Percentiles rank a stretch among this genome's conserved stretches.
phyloP scores from a whole-genome alignment of 2,113 vertebrate species.

The Recurvirostra avosetta region DNA sequence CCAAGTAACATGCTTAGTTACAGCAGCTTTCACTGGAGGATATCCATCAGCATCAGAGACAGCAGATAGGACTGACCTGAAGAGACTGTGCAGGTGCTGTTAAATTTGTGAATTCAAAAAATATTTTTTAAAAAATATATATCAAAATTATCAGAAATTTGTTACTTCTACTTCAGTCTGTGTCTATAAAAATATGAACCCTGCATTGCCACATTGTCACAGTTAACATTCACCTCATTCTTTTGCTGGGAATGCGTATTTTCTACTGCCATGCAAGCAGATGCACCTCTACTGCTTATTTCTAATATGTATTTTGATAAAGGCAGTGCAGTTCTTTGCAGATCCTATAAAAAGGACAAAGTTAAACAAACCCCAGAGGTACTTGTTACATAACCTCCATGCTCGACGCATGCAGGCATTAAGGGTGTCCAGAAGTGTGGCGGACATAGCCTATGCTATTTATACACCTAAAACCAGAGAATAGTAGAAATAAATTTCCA shows the following conservation, averaged over 20 bases:
- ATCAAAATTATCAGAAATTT: not conserved
- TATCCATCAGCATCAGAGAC: not conserved
- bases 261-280: not conserved
- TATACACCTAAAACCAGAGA: not conserved
- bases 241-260: not conserved
- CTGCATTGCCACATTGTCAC: not conserved
- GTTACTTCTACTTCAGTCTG: not conserved
- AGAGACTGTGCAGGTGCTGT: not conserved
- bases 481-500: not conserved
- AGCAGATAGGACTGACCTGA: not conserved
- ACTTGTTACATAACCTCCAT: not conserved
- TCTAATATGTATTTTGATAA: not conserved
- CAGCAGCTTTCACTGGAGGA: not conserved
- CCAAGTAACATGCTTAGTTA: not conserved
- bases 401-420: accelerated
- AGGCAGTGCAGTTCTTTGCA: not conserved
- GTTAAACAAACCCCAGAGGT: not conserved
- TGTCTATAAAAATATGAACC: not conserved
- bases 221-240: not conserved
- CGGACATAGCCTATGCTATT: not conserved
- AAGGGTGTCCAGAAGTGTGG: not conserved
- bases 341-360: not conserved
- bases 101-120: not conserved
- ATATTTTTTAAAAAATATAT: not conserved
- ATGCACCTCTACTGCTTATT: not conserved